Conservation (phyloP, 2,888 invertebrate species). For the Hoplodrina blanda region DNA sequence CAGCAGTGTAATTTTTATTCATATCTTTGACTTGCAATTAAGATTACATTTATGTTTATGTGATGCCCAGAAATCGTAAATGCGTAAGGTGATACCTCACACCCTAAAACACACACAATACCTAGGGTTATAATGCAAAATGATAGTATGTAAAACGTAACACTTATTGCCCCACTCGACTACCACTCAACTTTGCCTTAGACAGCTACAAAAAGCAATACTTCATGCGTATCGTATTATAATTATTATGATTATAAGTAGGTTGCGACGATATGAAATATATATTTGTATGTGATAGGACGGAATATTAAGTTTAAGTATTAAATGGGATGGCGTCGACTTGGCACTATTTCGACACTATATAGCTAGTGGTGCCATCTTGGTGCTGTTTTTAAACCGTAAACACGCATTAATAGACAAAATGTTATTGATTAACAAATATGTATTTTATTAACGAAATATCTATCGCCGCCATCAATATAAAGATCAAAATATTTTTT, state of each 20-base stretch:
- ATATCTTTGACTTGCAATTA: no score
- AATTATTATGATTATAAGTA: slow-evolving; percentile 16
- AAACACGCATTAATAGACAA: slow-evolving; percentile 6
- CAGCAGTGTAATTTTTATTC: no score
- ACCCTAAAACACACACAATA: no score
- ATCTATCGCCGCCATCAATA: slow-evolving; percentile 1
- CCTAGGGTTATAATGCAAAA: neutral
- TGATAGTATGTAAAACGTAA: neutral
- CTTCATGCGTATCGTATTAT: slow-evolving; percentile 3
- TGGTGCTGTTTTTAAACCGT: slow-evolving; percentile 32
- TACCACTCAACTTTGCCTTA: slow-evolving; percentile 12
- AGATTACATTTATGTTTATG: no score
- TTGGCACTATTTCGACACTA: slow-evolving; percentile 28
- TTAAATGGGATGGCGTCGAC: slow-evolving; percentile 42
- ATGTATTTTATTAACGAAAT: slow-evolving; percentile 29
- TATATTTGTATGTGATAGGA: slow-evolving; percentile 47
- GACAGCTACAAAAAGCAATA: slow-evolving; percentile 37
- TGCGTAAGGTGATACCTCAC: no score
- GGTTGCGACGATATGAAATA: slow-evolving; percentile 37
- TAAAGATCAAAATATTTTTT: slow-evolving; percentile 45
- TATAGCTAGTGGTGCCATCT: slow-evolving; percentile 27
- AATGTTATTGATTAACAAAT: slow-evolving; percentile 10
- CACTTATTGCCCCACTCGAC: neutral
- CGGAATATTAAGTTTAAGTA: slow-evolving; percentile 20
- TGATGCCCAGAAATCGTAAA: no score